Conservation (phyloP, 2,797 vertebrate genomes). For the Peromyscus aztecus region DNA sequence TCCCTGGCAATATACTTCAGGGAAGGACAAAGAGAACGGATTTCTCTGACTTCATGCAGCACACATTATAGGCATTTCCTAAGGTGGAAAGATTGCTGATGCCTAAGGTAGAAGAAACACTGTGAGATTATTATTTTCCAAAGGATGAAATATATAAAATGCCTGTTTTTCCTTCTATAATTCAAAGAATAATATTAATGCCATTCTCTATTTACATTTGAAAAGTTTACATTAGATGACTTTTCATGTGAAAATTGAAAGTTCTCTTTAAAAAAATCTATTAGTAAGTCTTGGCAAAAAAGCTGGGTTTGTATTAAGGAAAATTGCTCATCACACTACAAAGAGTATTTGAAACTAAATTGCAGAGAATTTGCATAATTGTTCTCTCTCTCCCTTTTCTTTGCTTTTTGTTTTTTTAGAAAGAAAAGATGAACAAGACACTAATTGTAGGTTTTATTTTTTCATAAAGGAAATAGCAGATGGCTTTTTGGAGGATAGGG, state of each 20-base stretch:
- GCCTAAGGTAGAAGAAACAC: conserved; percentile 61
- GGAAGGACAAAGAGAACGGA: neutral
- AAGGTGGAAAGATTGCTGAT: conserved; percentile 60
- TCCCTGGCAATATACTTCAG: neutral
- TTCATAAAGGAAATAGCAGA: conserved; percentile 89
- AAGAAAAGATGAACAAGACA: conserved; percentile 87
- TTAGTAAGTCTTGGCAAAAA: conserved; percentile 84
- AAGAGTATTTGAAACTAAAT: conserved; percentile 90
- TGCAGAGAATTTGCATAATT: conserved; percentile 91
- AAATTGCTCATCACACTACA: conserved; percentile 90
- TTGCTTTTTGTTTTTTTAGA: conserved; percentile 72
- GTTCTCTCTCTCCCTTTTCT: conserved; percentile 66
- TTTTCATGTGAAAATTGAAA: conserved; percentile 63
- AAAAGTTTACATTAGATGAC: conserved; percentile 79
- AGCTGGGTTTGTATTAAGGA: conserved; percentile 87
- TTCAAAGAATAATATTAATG: conserved; percentile 67
- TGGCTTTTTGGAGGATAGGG: conserved; percentile 80
- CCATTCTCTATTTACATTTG: conserved; percentile 66
- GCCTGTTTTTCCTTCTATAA: conserved; percentile 67
- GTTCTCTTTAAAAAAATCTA: conserved; percentile 72
- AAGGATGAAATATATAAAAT: neutral
- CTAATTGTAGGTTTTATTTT: conserved; percentile 87
- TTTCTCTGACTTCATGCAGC: neutral
- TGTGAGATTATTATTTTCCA: conserved; percentile 56
- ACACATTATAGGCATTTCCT: conserved; percentile 24